Base-by-base conservation (phyloP, 2,888 invertebrate species). In the Eudasyphora cyanicolor region DNA sequence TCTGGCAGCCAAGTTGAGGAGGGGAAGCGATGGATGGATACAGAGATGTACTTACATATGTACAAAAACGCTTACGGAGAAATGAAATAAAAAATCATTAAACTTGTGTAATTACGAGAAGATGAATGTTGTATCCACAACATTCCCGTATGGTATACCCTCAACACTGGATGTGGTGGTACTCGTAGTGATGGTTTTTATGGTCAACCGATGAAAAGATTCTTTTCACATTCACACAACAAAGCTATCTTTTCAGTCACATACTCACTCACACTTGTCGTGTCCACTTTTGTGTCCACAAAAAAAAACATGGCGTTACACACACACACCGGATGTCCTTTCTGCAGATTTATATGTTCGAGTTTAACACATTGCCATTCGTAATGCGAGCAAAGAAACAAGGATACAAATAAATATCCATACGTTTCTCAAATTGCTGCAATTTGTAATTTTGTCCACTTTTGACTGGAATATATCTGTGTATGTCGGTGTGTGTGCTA, bases 361-460 rank as follows among this genome's bases (percentile, higher is more conserved):
- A 49, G 49, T 54, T 19, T 54, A 24, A 10, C 57, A 57, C 24
- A 57, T 21, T 45, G 14, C 1, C 57, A 24, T 27, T 27, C 12
- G 24, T 4, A 24, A 57, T 17, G 4, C n/a, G 24, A 24, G 12
- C 14, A 57, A 8, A 29, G 32, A 62, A n/a, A 35, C 10, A 38
- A 64, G 32, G 64, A 54, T 35, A 54, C 51, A 35, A 14, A 42
- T 45, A n/a, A 10, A 29, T 32, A 29, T 51, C 54, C 71, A 57
- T 38, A 71, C 32, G 54, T 57, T 71, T 57, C 38, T 24, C 38
- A 71, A 71, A 71, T 71, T 71, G 35, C 71, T 35, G 21, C 71
- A 71, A 71, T 71, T 71, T 71, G 71, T 71, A 71, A 54, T 71
- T 35, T 71, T 71, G 71, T 71, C 57, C 71, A 71, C 24, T 71